phyloP scores from a whole-genome alignment of 2,888 invertebrate genomes.

The Xestia xanthographa region DNA sequence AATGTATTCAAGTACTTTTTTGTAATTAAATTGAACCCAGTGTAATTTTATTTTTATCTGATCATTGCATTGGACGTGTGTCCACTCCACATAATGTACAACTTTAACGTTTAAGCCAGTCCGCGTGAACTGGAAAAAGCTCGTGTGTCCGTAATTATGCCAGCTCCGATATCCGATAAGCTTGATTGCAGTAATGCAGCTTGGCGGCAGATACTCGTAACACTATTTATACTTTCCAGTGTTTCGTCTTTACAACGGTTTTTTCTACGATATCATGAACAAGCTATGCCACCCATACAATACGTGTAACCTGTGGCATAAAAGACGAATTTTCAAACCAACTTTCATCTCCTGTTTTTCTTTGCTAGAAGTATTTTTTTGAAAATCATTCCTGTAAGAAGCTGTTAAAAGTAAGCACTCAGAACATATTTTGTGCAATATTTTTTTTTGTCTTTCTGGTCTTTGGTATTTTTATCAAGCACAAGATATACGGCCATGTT shows the following conservation, averaged over 20 bases:
- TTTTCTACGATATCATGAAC: background rate
- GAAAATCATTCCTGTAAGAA: background rate
- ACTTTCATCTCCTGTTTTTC: background rate
- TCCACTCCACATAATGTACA: background rate
- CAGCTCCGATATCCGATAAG: conserved; percentile 24
- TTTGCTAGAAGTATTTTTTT: background rate
- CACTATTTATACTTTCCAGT: background rate
- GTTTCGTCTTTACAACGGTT: background rate
- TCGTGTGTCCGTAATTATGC: conserved; percentile 13
- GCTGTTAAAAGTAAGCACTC: background rate
- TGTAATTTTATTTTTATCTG: background rate
- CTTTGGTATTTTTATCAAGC: background rate
- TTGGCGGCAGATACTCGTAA: background rate
- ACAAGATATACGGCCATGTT: background rate
- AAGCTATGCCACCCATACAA: background rate
- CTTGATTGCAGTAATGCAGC: background rate
- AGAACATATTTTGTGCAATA: background rate
- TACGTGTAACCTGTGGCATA: too few species aligned
- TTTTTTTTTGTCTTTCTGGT: too few species aligned
- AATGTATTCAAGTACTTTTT: background rate
- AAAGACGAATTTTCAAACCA: background rate
- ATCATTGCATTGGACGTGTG: background rate
- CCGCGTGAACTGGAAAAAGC: background rate
- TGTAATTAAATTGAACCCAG: background rate
- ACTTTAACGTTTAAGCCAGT: background rate